These are phyloP conservation scores for Poecilus cupreus DNA, from an alignment of 2,888 invertebrate genomes.

Conservation along the genomic window DNA sequence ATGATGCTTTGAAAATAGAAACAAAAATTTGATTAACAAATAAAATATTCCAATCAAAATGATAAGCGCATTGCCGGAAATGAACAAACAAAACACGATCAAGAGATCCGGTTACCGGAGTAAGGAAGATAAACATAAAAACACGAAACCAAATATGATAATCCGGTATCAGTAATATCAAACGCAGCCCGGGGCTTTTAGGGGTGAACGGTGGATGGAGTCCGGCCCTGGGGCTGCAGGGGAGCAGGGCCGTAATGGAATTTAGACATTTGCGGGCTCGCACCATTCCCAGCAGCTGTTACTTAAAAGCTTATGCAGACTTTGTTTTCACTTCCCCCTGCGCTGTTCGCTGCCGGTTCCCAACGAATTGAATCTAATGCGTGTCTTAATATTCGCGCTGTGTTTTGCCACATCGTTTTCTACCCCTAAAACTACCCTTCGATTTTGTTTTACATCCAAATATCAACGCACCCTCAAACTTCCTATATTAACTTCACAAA, in stretches of 20 bases:
- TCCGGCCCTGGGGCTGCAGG: neutral
- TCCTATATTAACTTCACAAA: too few species aligned
- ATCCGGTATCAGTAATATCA: conserved; percentile 25
- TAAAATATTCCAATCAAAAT: too few species aligned
- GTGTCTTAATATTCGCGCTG: conserved; percentile 46
- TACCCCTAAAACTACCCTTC: conserved; percentile 15
- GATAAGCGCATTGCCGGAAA: too few species aligned
- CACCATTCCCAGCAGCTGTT: conserved; percentile 42
- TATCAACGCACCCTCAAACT: neutral
- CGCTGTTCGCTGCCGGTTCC: neutral
- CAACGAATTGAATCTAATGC: conserved; percentile 42
- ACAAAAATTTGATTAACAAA: too few species aligned
- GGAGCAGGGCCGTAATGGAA: conserved; percentile 18
- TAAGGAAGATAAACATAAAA: conserved; percentile 14
- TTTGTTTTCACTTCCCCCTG: conserved; percentile 45
- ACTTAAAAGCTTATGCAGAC: conserved; percentile 52
- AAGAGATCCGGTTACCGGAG: neutral
- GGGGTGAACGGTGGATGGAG: neutral
- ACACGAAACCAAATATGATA: conserved; percentile 15
- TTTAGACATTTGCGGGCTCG: conserved; percentile 52
- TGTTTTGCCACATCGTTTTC: conserved; percentile 39
- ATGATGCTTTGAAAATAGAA: too few species aligned
- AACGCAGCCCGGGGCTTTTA: conserved; percentile 19
- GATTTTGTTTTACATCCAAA: neutral
- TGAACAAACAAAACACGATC: too few species aligned